Percentiles rank a stretch among this genome's conserved stretches.
These are phyloP conservation scores for Pseudomyrmex sp. DNA, from an alignment of 1,140 invertebrate genomes.

Conservation along the genomic window DNA sequence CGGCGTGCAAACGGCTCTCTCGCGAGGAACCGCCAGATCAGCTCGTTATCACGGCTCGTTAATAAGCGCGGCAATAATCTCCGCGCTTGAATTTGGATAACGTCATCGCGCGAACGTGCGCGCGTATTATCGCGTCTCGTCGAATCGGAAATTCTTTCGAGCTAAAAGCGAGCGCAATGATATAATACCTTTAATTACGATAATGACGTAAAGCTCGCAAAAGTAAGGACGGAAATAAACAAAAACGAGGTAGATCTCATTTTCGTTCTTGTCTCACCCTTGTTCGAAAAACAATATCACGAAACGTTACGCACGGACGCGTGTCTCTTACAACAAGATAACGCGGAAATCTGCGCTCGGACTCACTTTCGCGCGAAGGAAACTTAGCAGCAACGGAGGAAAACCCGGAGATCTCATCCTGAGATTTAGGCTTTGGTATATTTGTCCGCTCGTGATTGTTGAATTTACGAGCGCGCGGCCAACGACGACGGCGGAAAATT, in stretches of 20 bases:
- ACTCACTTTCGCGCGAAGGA: no score
- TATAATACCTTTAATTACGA: no score
- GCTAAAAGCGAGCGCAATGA: no score
- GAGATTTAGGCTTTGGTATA: background rate
- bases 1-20: background rate
- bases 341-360: no score
- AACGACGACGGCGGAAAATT: conserved; percentile 26
- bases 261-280: conserved; percentile 7
- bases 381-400: no score
- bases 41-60: conserved; percentile 52
- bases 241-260: background rate
- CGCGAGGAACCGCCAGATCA: conserved; percentile 56
- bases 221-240: no score
- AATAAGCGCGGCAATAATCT: conserved; percentile 48
- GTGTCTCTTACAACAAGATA: no score
- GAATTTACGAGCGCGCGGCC: conserved; percentile 18
- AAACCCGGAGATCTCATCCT: background rate
- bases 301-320: no score
- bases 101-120: background rate
- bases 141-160: background rate
- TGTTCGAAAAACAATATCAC: background rate
- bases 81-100: conserved; percentile 8
- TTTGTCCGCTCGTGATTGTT: background rate
- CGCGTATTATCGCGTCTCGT: no score
- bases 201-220: no score